Evolutionary conservation across 1,140 invertebrate genomes (phyloP), one percentile per base, ranked within the genome.

Genomic region (Callitettix versicolor): DNA sequence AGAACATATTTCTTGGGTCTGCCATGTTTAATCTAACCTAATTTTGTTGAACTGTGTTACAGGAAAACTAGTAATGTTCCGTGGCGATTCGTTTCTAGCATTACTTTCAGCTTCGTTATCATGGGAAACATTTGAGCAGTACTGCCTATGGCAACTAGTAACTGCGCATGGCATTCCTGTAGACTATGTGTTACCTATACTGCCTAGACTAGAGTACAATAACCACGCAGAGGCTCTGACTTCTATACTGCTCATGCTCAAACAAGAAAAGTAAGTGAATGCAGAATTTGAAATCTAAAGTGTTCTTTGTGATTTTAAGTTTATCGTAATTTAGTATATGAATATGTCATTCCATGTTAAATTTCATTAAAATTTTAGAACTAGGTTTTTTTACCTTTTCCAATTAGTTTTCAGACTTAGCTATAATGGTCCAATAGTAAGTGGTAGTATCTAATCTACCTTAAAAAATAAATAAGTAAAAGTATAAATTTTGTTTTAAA

Each of bases 61-160:
- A 64, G 65, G 66, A 42, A 54, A 60, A 64, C 70, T 91, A 24
- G 79, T 81, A 60, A 86, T 91, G 79, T 80, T 89, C 43, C 86
- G 86, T 65, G 79, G 77, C 38, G 85, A 89, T 61, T 81, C 80
- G 20, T 75, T 89, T 24, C 77, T 80, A 30, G 73, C 76, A 30
- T 74, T 89, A 66, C 65, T 88, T 65, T 88, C 84, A 60, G 84
- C 86, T 11, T 96, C 88, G 66, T 73, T 97, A 49, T 79, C 81
- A 52, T 98, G 94, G 92, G 94, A 98, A 69, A 95, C 92, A 1
- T 91, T 95, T 63, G 95, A 97, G 69, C 95, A 98, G 67, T 88
- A 91, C 66, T 96, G 91, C 67, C 77, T 98, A 7, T 98, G 95
- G 95, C 91, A 96, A 72, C 75, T 98, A 30, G 79, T 96, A 36